Percentiles rank a stretch among this genome's conserved stretches.
These are phyloP conservation scores for Elgaria multicarinata DNA, from an alignment of 2,113 vertebrate species.

Conservation along the genomic window DNA sequence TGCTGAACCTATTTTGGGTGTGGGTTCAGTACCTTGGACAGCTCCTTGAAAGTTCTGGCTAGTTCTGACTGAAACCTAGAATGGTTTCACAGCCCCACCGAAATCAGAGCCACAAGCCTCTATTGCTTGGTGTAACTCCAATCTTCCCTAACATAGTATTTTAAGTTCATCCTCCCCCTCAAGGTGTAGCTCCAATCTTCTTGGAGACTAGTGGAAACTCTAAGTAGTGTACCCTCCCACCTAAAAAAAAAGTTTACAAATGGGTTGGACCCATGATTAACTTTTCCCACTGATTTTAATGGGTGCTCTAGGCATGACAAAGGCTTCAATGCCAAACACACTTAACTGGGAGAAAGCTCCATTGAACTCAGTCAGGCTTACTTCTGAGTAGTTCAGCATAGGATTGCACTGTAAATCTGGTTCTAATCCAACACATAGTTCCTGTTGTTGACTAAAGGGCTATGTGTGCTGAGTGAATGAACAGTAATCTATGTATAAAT, in stretches of 20 bases:
- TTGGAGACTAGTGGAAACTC: not conserved
- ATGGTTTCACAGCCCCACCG: no score
- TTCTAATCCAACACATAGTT: fast-evolving
- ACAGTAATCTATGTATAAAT: slow-evolving; percentile 76
- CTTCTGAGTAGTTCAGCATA: no score
- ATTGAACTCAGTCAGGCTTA: no score
- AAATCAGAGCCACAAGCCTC: no score
- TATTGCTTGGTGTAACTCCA: no score
- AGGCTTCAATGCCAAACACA: not conserved
- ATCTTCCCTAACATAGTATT: not conserved
- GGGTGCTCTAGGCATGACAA: not conserved
- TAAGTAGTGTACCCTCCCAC: not conserved
- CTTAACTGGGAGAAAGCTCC: no score
- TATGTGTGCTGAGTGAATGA: slow-evolving; percentile 47
- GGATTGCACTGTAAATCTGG: not conserved
- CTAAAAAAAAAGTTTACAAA: no score
- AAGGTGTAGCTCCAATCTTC: not conserved
- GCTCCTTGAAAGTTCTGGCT: no score
- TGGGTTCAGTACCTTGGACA: no score
- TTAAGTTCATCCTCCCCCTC: not conserved
- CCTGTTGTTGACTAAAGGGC: slow-evolving; percentile 1
- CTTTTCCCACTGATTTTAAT: not conserved
- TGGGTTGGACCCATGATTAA: no score
- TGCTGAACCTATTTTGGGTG: no score
- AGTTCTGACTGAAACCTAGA: no score